phyloP scores from a whole-genome alignment of 1,140 invertebrate genomes.

The Drosophila burlai region DNA sequence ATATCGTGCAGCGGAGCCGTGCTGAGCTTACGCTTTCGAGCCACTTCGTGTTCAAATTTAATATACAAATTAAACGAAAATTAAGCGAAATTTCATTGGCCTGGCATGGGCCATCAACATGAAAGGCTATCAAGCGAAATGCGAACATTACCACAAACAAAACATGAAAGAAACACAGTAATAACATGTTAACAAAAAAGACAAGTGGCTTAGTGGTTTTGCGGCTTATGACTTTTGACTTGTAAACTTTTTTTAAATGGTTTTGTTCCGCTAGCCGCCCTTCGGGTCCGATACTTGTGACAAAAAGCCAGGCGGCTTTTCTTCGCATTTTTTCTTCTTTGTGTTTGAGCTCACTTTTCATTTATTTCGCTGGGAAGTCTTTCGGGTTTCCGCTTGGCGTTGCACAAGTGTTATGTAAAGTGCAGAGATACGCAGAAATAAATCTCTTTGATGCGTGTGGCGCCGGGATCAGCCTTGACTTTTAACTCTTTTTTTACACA shows the following conservation, averaged over 20 bases:
- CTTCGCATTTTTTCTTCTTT: not conserved
- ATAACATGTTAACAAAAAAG: constrained; percentile 6
- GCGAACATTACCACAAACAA: constrained; percentile 10
- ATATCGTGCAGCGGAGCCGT: constrained; percentile 30
- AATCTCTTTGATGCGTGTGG: constrained; percentile 31
- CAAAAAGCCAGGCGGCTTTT: constrained; percentile 17
- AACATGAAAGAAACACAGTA: constrained; percentile 17
- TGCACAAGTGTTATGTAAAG: constrained; percentile 65
- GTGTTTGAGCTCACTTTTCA: constrained; percentile 24
- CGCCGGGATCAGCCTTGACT: constrained; percentile 58
- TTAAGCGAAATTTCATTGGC: constrained; percentile 39
- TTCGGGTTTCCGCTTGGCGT: constrained; percentile 57
- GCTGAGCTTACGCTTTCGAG: constrained; percentile 21
- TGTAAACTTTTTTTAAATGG: constrained; percentile 20
- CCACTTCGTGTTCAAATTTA: constrained; percentile 30
- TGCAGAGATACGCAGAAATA: constrained; percentile 28
- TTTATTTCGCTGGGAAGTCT: constrained; percentile 40
- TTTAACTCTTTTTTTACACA: constrained; percentile 58
- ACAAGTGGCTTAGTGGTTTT: constrained; percentile 21
- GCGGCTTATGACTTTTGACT: constrained; percentile 28
- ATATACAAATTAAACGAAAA: constrained; percentile 46
- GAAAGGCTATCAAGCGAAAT: constrained; percentile 31
- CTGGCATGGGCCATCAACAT: constrained; percentile 37
- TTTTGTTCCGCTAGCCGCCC: constrained; percentile 43
- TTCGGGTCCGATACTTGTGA: constrained; percentile 19